Base-by-base conservation (phyloP, 2,888 invertebrate genomes). In the Meteorus colon region DNA sequence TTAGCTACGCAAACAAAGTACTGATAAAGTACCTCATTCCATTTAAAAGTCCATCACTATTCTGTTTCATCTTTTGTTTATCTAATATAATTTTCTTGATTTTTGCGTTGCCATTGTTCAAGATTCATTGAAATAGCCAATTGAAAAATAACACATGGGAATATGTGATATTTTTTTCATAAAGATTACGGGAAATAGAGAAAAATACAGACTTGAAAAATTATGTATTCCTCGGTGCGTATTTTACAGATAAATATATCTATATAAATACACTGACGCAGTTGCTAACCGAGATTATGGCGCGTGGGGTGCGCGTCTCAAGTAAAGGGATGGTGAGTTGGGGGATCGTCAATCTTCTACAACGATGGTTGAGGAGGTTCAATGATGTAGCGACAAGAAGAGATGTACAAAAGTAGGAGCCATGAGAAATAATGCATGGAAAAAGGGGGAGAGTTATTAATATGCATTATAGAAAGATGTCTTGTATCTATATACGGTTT, bases 301-400 rank as follows among this genome's bases (percentile, higher is more conserved):
- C n/a, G 55, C 60, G 62, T 68, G 73, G 63, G 62, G 67, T 29
- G 62, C 62, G 19, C 75, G 70, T 77, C 75, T 69, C 73, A 75
- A 77, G 65, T 75, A 75, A 79, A 80, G 78, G 78, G 77, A 77
- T 80, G 75, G 70, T 65, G 73, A 77, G 78, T 77, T 74, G 76
- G 68, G 63, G 68, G 67, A 71, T 65, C 29, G 19, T 29, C 59
- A 48, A 16, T 5, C 19, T 24, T 59, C 41, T 55, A 63, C 70
- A 59, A 65, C 62, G 72, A 55, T 45, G 75, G 80, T 72, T 77
- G 80, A 41, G 77, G 76, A 78, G 80, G 78, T 65, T 82, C 80
- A 82, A 82, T 82, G 82, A 82, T 74, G 81, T 81, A 79, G 76
- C 73, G 81, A 80, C 77, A 68, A 76, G 69, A 66, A 51, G 24